Evolutionary conservation across 2,113 vertebrate genomes (phyloP).

Genomic region (Equus quagga): DNA sequence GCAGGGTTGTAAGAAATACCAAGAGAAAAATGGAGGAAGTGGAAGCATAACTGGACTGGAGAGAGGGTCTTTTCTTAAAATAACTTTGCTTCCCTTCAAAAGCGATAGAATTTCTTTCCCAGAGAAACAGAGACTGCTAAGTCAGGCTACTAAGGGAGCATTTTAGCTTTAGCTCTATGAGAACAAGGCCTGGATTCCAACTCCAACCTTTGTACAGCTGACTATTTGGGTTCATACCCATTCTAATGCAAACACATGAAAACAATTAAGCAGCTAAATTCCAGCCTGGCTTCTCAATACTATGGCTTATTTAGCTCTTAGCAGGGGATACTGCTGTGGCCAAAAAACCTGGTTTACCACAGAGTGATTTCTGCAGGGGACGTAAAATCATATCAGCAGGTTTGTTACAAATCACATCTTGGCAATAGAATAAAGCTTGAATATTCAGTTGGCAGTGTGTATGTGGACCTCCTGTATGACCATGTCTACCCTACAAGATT

Average conservation of each 20-base stretch:
- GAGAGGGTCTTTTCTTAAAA: background rate
- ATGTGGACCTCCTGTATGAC: background rate
- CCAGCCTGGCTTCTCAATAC: conserved; percentile 59
- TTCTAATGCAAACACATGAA: conserved; percentile 62
- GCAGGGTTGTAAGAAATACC: background rate
- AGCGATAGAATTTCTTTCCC: background rate
- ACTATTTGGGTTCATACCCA: conserved; percentile 1
- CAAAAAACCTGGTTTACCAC: conserved; percentile 47
- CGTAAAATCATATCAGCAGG: conserved; percentile 54
- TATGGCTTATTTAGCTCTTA: conserved; percentile 66
- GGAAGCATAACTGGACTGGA: background rate
- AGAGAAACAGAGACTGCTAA: conserved; percentile 11
- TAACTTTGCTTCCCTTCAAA: conserved; percentile 1
- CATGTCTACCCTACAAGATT: background rate
- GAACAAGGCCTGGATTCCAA: conserved; percentile 17
- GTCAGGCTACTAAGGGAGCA: background rate
- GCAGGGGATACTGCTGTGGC: conserved; percentile 25
- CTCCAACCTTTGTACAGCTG: background rate
- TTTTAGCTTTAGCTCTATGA: background rate
- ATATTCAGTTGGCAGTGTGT: background rate
- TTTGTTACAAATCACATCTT: conserved; percentile 39
- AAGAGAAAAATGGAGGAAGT: conserved; percentile 39
- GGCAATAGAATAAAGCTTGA: background rate
- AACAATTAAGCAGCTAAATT: conserved; percentile 73
- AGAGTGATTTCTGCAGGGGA: conserved; percentile 53